Percentiles rank a stretch among this genome's conserved stretches.
Conservation (phyloP, 1,140 invertebrate genomes). For the Lutraria rhynchaena region DNA sequence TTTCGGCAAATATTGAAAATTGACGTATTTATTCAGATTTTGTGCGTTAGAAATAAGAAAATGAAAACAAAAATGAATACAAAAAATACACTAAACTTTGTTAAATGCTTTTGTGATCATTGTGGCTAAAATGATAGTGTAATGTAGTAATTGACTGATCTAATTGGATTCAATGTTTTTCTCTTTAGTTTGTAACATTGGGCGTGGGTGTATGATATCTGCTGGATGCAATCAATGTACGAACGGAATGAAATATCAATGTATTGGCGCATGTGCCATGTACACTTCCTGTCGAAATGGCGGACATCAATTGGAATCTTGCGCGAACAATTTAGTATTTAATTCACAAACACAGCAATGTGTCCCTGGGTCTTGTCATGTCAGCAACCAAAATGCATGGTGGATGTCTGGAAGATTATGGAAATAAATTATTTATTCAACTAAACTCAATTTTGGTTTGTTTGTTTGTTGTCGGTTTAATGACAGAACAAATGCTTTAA, state of each 20-base stretch:
- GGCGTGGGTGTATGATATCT: conserved; percentile 43
- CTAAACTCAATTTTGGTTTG: too few species aligned
- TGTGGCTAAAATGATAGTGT: too few species aligned
- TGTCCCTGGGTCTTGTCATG: conserved; percentile 14
- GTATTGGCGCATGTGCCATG: conserved; percentile 26
- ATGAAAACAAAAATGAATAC: too few species aligned
- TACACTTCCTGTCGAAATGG: conserved; percentile 54
- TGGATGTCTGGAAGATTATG: not conserved
- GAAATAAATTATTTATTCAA: conserved; percentile 5
- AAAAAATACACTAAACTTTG: too few species aligned
- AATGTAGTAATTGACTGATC: too few species aligned
- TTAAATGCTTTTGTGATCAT: too few species aligned
- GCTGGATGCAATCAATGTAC: conserved; percentile 11
- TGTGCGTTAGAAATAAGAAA: too few species aligned
- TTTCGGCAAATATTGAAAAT: too few species aligned
- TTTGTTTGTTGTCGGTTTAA: too few species aligned
- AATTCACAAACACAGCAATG: conserved; percentile 14
- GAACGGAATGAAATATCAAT: conserved; percentile 22
- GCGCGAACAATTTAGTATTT: conserved; percentile 37
- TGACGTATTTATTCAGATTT: too few species aligned
- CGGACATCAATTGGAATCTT: not conserved
- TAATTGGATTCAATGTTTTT: conserved; percentile 1
- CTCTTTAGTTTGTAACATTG: conserved; percentile 44
- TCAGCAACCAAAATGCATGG: conserved; percentile 14
- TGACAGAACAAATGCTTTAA: too few species aligned